Evolutionary conservation across 2,113 vertebrate species (phyloP).

Genomic region (Struthidea cinerea): DNA sequence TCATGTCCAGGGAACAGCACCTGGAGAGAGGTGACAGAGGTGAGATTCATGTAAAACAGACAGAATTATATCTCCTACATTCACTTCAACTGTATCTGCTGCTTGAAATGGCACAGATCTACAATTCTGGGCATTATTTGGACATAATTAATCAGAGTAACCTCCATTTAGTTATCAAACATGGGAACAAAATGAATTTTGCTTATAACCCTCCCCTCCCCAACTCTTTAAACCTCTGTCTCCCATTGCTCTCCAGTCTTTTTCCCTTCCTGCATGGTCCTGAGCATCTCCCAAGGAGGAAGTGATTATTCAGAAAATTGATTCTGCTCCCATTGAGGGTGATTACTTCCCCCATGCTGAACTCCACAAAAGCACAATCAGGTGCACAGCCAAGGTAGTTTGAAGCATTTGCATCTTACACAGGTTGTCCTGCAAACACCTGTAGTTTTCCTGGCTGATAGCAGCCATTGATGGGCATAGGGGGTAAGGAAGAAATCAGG

Average conservation of each 20-base stretch:
- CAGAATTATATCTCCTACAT: not conserved
- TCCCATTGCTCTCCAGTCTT: not conserved
- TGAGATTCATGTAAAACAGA: not conserved
- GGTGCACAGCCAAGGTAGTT: not conserved
- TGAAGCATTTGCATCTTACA: conserved; percentile 31
- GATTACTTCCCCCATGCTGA: conserved; percentile 49
- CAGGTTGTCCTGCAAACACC: conserved; percentile 41
- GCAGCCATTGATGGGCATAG: not conserved
- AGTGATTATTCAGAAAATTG: conserved; percentile 2
- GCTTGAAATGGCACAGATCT: not conserved
- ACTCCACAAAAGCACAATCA: conserved; percentile 59
- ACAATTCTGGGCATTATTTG: not conserved
- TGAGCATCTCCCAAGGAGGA: conserved; percentile 20
- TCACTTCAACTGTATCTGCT: not conserved
- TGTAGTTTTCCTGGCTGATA: conserved; percentile 35
- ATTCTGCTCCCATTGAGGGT: conserved; percentile 22
- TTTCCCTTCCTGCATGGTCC: not conserved
- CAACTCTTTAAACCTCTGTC: not conserved
- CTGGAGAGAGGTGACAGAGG: not conserved
- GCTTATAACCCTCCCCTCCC: fast-evolving
- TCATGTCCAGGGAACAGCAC: not conserved
- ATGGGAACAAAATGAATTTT: not conserved
- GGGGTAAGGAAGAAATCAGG: conserved; percentile 2
- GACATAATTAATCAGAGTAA: not conserved
- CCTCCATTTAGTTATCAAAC: not conserved